Evolutionary conservation across 2,888 invertebrate genomes (phyloP).

Genomic region (Epinotia brunnichana): DNA sequence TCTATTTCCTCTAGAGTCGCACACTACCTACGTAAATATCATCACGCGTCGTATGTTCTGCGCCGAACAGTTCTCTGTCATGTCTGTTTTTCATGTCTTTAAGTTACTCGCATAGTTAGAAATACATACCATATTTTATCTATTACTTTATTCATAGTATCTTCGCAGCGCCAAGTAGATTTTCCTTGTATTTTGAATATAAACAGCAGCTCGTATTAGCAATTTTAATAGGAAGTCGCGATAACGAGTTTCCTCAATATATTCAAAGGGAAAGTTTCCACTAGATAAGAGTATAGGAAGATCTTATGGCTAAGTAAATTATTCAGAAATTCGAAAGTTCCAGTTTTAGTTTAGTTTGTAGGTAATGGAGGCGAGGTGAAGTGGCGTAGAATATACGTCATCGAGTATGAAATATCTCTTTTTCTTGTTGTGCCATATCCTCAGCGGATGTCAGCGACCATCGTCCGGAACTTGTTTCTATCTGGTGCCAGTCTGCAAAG

Average conservation of each 20-base stretch:
- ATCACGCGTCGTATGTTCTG: too few relatives aligned
- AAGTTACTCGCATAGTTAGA: not conserved
- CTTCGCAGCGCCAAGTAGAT: not conserved
- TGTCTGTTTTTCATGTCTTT: not conserved
- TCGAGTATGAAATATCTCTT: too few relatives aligned
- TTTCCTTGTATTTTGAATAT: constrained; percentile 12
- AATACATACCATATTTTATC: not conserved
- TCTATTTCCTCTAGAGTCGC: too few relatives aligned
- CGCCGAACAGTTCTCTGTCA: too few relatives aligned
- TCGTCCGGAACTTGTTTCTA: too few relatives aligned
- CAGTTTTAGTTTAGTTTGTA: constrained; percentile 3
- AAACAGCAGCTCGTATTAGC: constrained; percentile 17
- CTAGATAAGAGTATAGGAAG: constrained; percentile 12
- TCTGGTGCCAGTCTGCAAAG: too few relatives aligned
- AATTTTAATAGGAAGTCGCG: constrained; percentile 26
- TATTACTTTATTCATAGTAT: constrained; percentile 1
- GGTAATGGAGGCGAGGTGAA: not conserved
- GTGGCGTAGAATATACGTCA: too few relatives aligned
- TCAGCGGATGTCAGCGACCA: too few relatives aligned
- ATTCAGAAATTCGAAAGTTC: constrained; percentile 9
- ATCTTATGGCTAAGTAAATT: constrained; percentile 11
- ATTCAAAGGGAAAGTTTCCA: constrained; percentile 40
- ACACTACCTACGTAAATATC: too few relatives aligned
- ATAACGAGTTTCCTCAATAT: constrained; percentile 40
- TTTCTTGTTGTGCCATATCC: too few relatives aligned